Evolutionary conservation across 2,888 invertebrate genomes (phyloP), one percentile per base, ranked within the genome.

Genomic region (Caenorhabditis panamensis): DNA sequence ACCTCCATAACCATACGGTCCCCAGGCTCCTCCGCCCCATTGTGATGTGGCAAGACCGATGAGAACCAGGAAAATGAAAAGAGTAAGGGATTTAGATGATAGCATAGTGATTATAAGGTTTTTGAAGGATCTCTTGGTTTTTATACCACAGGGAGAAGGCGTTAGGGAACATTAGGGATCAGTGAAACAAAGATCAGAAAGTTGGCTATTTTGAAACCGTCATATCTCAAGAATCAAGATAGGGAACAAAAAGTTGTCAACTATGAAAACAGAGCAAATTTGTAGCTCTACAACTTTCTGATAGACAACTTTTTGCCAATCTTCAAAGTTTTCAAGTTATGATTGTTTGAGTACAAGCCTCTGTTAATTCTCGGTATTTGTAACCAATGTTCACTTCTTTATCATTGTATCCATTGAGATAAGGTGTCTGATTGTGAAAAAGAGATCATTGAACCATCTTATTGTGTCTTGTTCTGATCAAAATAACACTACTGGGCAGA

Each of bases 1-100:
- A n/a, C 64, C 64, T 18, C 64, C 63, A 24, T 31, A 31, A 53
- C 64, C 64, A 51, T 64, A 64, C 31, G 36, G 53, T 51, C 64
- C 64, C 36, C 63, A 63, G 20, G n/a, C n/a, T n/a, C 31, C 22
- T 1, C 61, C 44, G 26, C 61, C 61, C 61, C 62, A 62, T 44
- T 62, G 62, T 28, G 62, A 62, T 13, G 47, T 44, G 28, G 49
- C 62, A 61, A 44, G 13, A 9, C 13, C 26, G 62, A 47, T n/a
- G 28, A 54, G 28, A n/a, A 26, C n/a, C 13, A 54, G n/a, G n/a
- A 54, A 18, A 2, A 54, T 26, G 28, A 28, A 9, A 3, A 41
- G 16, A 9, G 13, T 9, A 41, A 41, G 41, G 3, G 41, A 41
- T 41, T 16, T 5, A 16, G 41, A 41, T n/a, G n/a, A n/a, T n/a